Evolutionary conservation across 2,888 invertebrate genomes (phyloP), one percentile per base, ranked within the genome.

Genomic region (Pegoplata infirma): DNA sequence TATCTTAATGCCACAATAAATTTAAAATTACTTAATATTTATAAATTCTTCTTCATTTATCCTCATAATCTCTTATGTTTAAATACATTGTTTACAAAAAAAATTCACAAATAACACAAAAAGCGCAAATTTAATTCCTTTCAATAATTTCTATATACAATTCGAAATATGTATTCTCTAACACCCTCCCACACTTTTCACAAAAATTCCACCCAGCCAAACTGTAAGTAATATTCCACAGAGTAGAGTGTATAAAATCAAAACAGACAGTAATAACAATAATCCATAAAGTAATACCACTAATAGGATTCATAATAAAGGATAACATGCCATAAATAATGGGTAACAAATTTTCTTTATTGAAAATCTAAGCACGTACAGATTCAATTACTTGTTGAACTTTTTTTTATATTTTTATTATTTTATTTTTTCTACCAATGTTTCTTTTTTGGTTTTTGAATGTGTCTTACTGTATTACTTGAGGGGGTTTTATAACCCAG

Each of bases 311-410:
- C 81, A 83, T 81, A 81, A 83, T 79, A 82, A 83, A 81, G 81
- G 81, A 83, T 82, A 82, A 83, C 82, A 83, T 78, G 75, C 80
- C 76, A 79, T 81, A 82, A 82, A 82, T 82, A 82, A 82, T 74
- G 75, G 78, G 74, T 73, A 80, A 79, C 76, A 80, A 72, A 75
- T 79, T 79, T 75, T 79, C 79, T 79, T 79, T 76, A 84, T 84
- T 83, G 80, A 81, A 84, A 85, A 84, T 84, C 84, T 80, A 80
- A 80, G 83, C 85, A 85, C 85, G 85, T 85, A 82, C 81, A 81
- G 81, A 84, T 84, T 85, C 85, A 85, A 85, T 85, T 85, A 85
- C 85, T 84, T 85, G 85, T 85, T 85, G 85, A 84, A 83, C 82
- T 84, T 82, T 81, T 69, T 46, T 28, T 66, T 53, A 64, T 71